phyloP scores from a whole-genome alignment of 2,797 vertebrate species.

The Rhyacichthys aspro region DNA sequence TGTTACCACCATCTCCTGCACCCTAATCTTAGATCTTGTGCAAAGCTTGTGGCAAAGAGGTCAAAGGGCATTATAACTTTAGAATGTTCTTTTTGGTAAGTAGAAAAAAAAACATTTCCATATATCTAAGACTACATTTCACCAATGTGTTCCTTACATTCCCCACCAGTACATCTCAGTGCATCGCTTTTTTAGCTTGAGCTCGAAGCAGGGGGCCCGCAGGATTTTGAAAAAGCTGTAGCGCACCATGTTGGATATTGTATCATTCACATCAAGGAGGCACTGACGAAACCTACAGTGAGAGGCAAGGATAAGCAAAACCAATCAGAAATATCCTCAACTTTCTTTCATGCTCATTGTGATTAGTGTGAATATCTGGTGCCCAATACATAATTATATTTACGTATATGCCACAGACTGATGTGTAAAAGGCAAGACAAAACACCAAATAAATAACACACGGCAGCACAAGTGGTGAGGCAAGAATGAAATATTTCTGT shows the following conservation, averaged over 20 bases:
- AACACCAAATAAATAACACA: no score
- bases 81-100: no score
- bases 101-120: no score
- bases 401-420: no score
- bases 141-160: conserved; percentile 73
- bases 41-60: background rate
- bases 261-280: conserved; percentile 80
- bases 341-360: background rate
- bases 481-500: no score
- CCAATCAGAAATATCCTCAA: conserved; percentile 1
- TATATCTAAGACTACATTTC: no score
- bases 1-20: background rate
- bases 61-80: background rate
- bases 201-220: conserved; percentile 85
- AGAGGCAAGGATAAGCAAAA: background rate
- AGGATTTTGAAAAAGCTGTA: conserved; percentile 89
- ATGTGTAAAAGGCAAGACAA: no score
- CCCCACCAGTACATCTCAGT: conserved; percentile 86
- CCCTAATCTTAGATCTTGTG: background rate
- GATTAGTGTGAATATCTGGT: background rate
- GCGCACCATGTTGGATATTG: conserved; percentile 85
- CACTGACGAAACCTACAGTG: conserved; percentile 86
- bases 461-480: no score
- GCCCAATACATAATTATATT: background rate
- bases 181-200: conserved; percentile 80